Evolutionary conservation across 2,888 invertebrate species (phyloP), one percentile per base, ranked within the genome.

Genomic region (Apantesis nais): DNA sequence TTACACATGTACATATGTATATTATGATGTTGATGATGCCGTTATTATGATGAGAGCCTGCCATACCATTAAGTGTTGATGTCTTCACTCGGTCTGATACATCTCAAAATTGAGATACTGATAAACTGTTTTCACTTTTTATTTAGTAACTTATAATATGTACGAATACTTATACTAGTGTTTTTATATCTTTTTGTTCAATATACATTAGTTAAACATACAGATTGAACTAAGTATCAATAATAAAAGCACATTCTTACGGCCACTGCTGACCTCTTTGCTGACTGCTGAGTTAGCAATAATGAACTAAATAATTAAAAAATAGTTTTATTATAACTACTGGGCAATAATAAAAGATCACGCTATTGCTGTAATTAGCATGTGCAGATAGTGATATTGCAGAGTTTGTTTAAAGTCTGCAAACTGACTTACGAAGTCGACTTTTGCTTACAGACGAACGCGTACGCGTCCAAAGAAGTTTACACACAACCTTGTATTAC

Each of bases 391-490:
- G 67, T 75, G 73, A 73, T 70, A 78, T 71, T 75, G 78, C 74
- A 75, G 77, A 71, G 74, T 76, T 63, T 65, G 31, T 34, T 31
- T 19, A 65, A 70, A 69, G 73, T 79, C 82, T 72, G 78, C 80
- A 81, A 80, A 80, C 65, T 76, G 74, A 76, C 44, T 68, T 29
- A 71, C 58, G 61, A 66, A 60, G 73, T 73, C 68, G 41, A 66
- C 73, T 78, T 84, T 85, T 86, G 79, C 78, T 88, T 85, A 72
- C 86, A 92, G 90, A 87, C 62, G 80, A 77, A 31, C 83, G 83
- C 39, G 68, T 67, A 60, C 77, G 84, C 75, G 80, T 82, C 37
- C 64, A 60, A 72, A 86, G 80, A 75, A 86, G 83, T 71, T 75
- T 92, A 62, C 82, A 85, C 66, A 76, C 74, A 34, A 90, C 89